These are phyloP conservation scores for Vireo griseus DNA, from an alignment of 2,797 vertebrate species.

Conservation along the genomic window DNA sequence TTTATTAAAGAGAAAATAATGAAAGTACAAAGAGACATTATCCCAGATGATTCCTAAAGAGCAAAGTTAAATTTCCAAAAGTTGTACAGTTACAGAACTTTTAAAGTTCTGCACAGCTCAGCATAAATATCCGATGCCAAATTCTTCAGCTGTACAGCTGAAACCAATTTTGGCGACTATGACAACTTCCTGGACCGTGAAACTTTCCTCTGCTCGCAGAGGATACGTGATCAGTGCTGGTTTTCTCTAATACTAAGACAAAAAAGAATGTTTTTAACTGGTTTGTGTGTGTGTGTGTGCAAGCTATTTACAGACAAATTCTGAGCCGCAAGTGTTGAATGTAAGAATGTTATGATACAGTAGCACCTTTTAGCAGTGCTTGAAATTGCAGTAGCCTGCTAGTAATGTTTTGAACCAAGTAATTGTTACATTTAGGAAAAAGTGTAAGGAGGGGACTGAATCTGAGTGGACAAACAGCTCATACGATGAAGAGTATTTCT, in stretches of 20 bases:
- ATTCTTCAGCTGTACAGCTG: slow-evolving; percentile 20
- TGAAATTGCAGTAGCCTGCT: neutral
- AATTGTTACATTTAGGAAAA: neutral
- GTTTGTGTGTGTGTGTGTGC: neutral
- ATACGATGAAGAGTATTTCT: neutral
- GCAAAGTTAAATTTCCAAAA: neutral
- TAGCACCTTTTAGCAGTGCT: neutral
- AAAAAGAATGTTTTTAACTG: neutral
- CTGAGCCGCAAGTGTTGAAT: neutral
- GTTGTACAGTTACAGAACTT: neutral
- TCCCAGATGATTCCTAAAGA: neutral
- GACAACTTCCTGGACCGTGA: slow-evolving; percentile 16
- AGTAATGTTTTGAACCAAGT: slow-evolving; percentile 9
- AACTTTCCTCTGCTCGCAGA: neutral
- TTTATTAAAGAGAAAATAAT: neutral
- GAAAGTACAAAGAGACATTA: neutral
- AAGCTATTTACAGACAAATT: neutral
- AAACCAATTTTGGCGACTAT: slow-evolving; percentile 21
- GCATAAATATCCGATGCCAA: neutral
- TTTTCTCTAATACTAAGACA: neutral
- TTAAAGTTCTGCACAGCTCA: neutral
- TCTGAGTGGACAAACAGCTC: neutral
- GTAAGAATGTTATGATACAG: neutral
- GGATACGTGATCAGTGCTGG: neutral
- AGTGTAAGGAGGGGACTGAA: neutral